These are phyloP conservation scores for Epinotia nisella DNA, from an alignment of 2,888 invertebrate species.

Conservation along the genomic window DNA sequence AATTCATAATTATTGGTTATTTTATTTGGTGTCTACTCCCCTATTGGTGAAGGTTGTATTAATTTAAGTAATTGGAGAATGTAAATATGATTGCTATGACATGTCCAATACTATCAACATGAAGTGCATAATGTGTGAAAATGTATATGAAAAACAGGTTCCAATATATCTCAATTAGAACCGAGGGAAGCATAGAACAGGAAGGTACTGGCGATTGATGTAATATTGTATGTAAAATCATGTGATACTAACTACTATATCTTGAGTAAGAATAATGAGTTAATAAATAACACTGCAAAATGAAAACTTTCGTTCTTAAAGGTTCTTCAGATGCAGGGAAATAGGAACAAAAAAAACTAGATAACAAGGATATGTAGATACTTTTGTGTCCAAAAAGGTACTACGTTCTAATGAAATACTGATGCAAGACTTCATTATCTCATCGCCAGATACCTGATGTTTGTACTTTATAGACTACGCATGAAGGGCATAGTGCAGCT, in stretches of 20 bases:
- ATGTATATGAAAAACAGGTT: constrained; percentile 8
- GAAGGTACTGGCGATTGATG: constrained; percentile 23
- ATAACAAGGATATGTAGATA: constrained; percentile 34
- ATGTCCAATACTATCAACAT: not conserved
- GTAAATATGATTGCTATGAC: constrained; percentile 2
- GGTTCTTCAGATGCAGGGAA: constrained; percentile 20
- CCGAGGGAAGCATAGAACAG: not conserved
- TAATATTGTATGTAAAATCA: not conserved
- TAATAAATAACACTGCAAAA: not conserved
- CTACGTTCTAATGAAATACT: constrained; percentile 19
- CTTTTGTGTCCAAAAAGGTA: constrained; percentile 20
- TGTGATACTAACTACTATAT: not conserved
- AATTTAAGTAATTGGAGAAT: not conserved
- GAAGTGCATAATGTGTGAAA: not conserved
- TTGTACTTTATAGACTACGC: constrained; percentile 78
- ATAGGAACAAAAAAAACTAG: constrained; percentile 9
- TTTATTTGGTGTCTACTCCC: too few species aligned
- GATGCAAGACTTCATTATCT: constrained; percentile 29
- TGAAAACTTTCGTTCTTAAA: constrained; percentile 2
- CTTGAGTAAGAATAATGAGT: not conserved
- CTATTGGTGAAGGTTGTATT: not conserved
- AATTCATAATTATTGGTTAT: too few species aligned
- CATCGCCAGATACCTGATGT: constrained; percentile 66
- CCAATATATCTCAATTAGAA: not conserved
- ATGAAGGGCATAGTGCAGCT: constrained; percentile 81